phyloP scores from a whole-genome alignment of 2,888 invertebrate genomes.

The Trachelus troglodyta region DNA sequence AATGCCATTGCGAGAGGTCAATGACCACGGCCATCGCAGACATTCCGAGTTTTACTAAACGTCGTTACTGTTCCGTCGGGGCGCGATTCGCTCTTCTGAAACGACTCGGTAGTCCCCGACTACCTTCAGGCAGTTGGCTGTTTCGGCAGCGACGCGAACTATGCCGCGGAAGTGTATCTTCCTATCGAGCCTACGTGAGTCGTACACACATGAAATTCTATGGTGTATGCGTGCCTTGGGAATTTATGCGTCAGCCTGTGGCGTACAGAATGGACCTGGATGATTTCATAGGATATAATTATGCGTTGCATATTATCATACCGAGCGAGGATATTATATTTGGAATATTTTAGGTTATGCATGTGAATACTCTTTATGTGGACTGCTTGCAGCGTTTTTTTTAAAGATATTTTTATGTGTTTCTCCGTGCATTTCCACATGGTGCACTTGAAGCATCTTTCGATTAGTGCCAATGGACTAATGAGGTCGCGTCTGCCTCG shows the following conservation, averaged over 20 bases:
- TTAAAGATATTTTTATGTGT: not conserved
- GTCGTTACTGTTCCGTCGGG: slow-evolving; percentile 9
- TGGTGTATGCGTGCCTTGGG: not conserved
- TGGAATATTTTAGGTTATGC: not conserved
- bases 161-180: slow-evolving; percentile 20
- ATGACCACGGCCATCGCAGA: not conserved
- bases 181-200: not conserved
- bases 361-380: not conserved
- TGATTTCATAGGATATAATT: not conserved
- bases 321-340: not conserved
- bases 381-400: not conserved
- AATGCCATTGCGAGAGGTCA: not conserved
- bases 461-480: slow-evolving; percentile 4
- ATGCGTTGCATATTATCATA: not conserved
- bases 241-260: not conserved
- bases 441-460: not conserved
- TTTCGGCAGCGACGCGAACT: slow-evolving; percentile 40
- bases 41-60: slow-evolving; percentile 34
- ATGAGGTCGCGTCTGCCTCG: not conserved
- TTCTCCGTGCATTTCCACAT: not conserved
- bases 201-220: not conserved
- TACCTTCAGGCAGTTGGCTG: slow-evolving; percentile 42
- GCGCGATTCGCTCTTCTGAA: not conserved
- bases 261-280: not conserved
- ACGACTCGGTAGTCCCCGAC: slow-evolving; percentile 19